These are phyloP conservation scores for Nysson spinosus DNA, from an alignment of 2,888 invertebrate species.

Conservation along the genomic window DNA sequence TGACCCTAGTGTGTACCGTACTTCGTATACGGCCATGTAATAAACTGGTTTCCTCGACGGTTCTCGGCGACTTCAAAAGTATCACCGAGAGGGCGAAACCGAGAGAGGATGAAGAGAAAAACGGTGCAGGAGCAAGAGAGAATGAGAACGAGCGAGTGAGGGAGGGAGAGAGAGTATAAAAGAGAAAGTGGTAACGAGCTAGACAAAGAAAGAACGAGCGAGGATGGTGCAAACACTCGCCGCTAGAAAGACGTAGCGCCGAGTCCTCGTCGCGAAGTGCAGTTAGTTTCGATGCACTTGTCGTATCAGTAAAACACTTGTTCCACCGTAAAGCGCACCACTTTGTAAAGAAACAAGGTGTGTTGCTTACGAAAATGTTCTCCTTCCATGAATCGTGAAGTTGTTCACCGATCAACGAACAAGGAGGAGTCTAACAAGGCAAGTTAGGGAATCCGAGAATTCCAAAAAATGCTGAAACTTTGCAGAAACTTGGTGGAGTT, in stretches of 20 bases:
- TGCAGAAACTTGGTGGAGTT: too few species aligned
- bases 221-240: slow-evolving; percentile 37
- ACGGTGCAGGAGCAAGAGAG: not conserved
- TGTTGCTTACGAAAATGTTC: slow-evolving; percentile 15
- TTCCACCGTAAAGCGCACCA: slow-evolving; percentile 3
- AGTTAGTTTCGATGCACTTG: slow-evolving; percentile 46
- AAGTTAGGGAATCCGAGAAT: too few species aligned
- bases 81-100: slow-evolving; percentile 13
- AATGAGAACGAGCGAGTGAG: not conserved
- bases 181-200: slow-evolving; percentile 7
- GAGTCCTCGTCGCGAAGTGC: slow-evolving; percentile 42
- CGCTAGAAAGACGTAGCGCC: slow-evolving; percentile 28
- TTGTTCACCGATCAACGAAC: too few species aligned
- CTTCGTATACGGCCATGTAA: slow-evolving; percentile 9
- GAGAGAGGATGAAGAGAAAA: not conserved
- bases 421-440: too few species aligned
- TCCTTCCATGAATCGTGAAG: too few species aligned
- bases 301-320: slow-evolving; percentile 37
- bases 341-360: not conserved
- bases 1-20: slow-evolving; percentile 7
- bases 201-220: slow-evolving; percentile 18
- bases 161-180: not conserved
- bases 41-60: slow-evolving; percentile 49
- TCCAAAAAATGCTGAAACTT: too few species aligned
- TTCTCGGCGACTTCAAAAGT: slow-evolving; percentile 43